These are phyloP conservation scores for Amorpha juglandis DNA, from an alignment of 2,888 invertebrate species.

Conservation along the genomic window DNA sequence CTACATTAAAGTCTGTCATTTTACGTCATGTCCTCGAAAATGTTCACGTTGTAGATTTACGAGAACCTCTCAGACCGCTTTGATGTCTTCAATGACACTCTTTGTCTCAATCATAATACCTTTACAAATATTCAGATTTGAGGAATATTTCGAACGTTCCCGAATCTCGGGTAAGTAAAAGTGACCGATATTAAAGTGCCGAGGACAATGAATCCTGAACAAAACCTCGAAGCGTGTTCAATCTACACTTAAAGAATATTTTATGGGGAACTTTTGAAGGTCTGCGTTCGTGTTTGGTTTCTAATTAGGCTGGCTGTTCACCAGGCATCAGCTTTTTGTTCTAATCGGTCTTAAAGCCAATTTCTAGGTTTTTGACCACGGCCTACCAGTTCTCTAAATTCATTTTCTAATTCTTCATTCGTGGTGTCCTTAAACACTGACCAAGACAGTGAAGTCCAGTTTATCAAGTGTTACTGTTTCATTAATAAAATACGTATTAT, in stretches of 20 bases:
- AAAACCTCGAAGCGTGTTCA: background rate
- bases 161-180: background rate
- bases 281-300: background rate
- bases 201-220: background rate
- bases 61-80: constrained; percentile 13
- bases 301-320: background rate
- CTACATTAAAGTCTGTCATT: constrained; percentile 10
- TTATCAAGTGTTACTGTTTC: too few species aligned
- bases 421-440: too few species aligned
- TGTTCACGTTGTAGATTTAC: constrained; percentile 9
- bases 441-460: too few species aligned
- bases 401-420: too few species aligned
- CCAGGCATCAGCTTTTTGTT: too few species aligned
- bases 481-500: too few species aligned
- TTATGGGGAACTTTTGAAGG: background rate
- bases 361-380: too few species aligned
- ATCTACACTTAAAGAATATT: background rate
- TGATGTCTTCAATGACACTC: constrained; percentile 24
- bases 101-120: constrained; percentile 24
- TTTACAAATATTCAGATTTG: constrained; percentile 19
- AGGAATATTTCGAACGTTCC: background rate
- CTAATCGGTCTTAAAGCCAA: too few species aligned
- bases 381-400: too few species aligned
- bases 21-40: background rate
- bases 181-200: background rate